Percentiles rank a stretch among this genome's conserved stretches.
phyloP scores from a whole-genome alignment of 2,888 invertebrate species.

The Danaus chrysippus region DNA sequence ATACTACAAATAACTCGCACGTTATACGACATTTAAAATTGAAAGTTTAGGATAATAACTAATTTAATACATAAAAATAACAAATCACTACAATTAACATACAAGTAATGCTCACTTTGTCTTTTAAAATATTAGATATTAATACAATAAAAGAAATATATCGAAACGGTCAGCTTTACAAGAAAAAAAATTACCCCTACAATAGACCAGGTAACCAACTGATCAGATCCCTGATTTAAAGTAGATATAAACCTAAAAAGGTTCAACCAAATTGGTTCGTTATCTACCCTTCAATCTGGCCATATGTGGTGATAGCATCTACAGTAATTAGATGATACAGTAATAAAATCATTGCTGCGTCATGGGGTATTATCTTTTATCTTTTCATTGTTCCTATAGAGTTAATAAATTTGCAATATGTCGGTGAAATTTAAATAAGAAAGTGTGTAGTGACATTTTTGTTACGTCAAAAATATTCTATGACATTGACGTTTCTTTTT shows the following conservation, averaged over 20 bases:
- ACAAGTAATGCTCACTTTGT: no score
- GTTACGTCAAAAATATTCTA: no score
- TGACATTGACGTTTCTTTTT: no score
- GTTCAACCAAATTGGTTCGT: conserved; percentile 30
- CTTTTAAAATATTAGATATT: no score
- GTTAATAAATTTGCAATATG: conserved; percentile 31
- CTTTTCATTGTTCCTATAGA: conserved; percentile 19
- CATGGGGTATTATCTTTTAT: conserved; percentile 48
- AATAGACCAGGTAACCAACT: conserved; percentile 16
- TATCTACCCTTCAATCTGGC: conserved; percentile 50
- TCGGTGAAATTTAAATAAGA: not conserved
- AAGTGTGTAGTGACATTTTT: not conserved
- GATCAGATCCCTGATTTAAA: conserved; percentile 13
- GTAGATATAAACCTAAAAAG: not conserved
- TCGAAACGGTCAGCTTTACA: no score
- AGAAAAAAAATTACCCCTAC: not conserved
- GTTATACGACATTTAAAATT: no score
- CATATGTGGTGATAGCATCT: conserved; percentile 63
- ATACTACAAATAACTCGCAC: no score
- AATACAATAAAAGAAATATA: no score
- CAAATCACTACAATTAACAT: no score
- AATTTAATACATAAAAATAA: no score
- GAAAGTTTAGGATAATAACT: no score
- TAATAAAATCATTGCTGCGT: conserved; percentile 67
- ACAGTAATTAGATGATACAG: conserved; percentile 69